These are phyloP conservation scores for Chrysopilus asiliformis DNA, from an alignment of 2,888 invertebrate species.

Conservation along the genomic window DNA sequence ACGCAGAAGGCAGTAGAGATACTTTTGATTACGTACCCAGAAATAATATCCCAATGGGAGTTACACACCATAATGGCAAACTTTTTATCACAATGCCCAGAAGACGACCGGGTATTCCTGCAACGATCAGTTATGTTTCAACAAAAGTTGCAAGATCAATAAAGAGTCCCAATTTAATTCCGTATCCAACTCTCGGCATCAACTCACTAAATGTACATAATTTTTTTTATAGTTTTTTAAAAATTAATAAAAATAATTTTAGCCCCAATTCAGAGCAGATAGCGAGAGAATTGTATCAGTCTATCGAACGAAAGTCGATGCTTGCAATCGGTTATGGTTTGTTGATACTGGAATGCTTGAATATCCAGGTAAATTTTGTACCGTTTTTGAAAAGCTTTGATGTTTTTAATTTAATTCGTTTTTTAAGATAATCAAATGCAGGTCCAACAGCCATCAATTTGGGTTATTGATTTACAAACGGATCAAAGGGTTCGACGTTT, in stretches of 20 bases:
- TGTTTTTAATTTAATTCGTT: not conserved
- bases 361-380: slow-evolving; percentile 41
- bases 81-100: not conserved
- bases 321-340: slow-evolving; percentile 63
- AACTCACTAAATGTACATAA: not conserved
- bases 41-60: not conserved
- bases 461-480: slow-evolving; percentile 50
- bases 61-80: not conserved
- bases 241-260: too few relatives aligned
- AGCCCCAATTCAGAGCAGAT: slow-evolving; percentile 15
- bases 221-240: too few relatives aligned
- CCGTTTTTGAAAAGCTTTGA: not conserved
- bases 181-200: not conserved
- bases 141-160: not conserved
- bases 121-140: not conserved
- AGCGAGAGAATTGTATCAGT: slow-evolving; percentile 44
- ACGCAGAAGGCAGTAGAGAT: too few relatives aligned
- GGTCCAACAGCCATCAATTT: slow-evolving; percentile 47
- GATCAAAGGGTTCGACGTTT: slow-evolving; percentile 46
- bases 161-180: not conserved
- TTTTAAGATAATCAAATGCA: slow-evolving; percentile 26
- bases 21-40: not conserved
- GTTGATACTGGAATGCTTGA: slow-evolving; percentile 63
- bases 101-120: not conserved
- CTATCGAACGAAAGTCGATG: slow-evolving; percentile 56